phyloP scores from a whole-genome alignment of 2,888 invertebrate genomes.

The Hoplodrina ambigua region DNA sequence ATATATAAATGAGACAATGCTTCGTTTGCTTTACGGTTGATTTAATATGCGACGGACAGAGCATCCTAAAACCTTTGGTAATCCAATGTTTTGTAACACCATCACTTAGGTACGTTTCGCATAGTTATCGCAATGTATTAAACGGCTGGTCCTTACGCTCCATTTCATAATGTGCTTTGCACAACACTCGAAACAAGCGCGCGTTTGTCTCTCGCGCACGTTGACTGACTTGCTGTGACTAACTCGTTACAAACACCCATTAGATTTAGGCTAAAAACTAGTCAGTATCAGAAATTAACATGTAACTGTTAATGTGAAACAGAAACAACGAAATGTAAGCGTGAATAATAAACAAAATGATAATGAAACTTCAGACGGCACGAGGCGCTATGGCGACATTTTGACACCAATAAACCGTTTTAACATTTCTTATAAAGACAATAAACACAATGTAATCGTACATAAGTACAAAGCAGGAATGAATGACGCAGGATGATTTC shows the following conservation, averaged over 20 bases:
- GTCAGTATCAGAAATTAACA: constrained; percentile 21
- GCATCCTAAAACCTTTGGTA: constrained; percentile 74
- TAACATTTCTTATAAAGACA: constrained; percentile 67
- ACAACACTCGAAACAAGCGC: constrained; percentile 79
- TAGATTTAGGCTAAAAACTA: constrained; percentile 25
- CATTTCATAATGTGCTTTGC: constrained; percentile 86
- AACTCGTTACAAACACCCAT: constrained; percentile 31
- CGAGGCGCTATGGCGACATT: constrained; percentile 49
- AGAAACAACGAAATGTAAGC: constrained; percentile 37
- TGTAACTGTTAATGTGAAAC: constrained; percentile 29
- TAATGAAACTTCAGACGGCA: constrained; percentile 42
- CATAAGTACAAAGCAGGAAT: constrained; percentile 81
- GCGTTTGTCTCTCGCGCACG: constrained; percentile 74
- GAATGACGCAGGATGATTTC: constrained; percentile 89
- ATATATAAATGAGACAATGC: constrained; percentile 72
- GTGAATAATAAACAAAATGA: constrained; percentile 50
- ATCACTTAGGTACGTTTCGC: constrained; percentile 73
- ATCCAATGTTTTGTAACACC: constrained; percentile 81
- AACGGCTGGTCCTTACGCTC: constrained; percentile 81
- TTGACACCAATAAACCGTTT: constrained; percentile 64
- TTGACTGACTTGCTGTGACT: constrained; percentile 60
- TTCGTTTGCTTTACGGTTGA: constrained; percentile 67
- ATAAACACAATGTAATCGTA: constrained; percentile 69
- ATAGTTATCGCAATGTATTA: constrained; percentile 77
- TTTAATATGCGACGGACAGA: constrained; percentile 75